Base-by-base conservation (phyloP, 2,888 invertebrate genomes). In the Podabrus alpinus region DNA sequence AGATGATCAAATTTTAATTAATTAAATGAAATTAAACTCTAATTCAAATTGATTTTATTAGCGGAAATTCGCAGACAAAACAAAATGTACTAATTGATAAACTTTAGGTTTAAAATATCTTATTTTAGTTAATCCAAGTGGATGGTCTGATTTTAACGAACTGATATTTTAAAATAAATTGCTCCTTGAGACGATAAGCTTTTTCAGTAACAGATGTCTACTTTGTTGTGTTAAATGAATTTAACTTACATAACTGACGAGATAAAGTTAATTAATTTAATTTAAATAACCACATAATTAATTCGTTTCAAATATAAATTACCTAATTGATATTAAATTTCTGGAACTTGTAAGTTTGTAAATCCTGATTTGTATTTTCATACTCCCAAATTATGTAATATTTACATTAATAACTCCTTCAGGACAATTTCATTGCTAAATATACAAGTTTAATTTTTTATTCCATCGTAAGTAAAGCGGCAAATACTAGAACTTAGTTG, bases 151-250 rank as follows among this genome's bases (percentile, higher is more conserved):
- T 64, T 64, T 64, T 64, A 45, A 45, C 62, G 21, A 64, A 64
- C 62, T 64, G 62, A 67, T 29, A 67, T 67, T 25, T n/a, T 29
- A 29, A 45, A 60, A 59, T 69, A 59, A 24, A 69, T 68, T 68
- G 59, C 59, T 29, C 19, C 17, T 45, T 59, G 68, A 68, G 68
- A 16, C 68, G 68, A 68, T 68, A 68, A 68, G 68, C 68, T 68
- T 68, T 68, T 68, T 64, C 62, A 19, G 62, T 64, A 64, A 64
- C 19, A 64, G 62, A 64, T 64, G 62, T 64, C 62, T 64, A 21
- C 21, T 64, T 64, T 64, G 62, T 64, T 64, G 21, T 64, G 62
- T 64, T 64, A 64, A 64, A 64, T 21, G 62, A 21, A 64, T 64
- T 64, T 64, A 19, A 21, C 62, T 64, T 64, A 64, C 21, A 21